Conservation (phyloP, 2,888 invertebrate genomes). For the Odontocolon sp. region DNA sequence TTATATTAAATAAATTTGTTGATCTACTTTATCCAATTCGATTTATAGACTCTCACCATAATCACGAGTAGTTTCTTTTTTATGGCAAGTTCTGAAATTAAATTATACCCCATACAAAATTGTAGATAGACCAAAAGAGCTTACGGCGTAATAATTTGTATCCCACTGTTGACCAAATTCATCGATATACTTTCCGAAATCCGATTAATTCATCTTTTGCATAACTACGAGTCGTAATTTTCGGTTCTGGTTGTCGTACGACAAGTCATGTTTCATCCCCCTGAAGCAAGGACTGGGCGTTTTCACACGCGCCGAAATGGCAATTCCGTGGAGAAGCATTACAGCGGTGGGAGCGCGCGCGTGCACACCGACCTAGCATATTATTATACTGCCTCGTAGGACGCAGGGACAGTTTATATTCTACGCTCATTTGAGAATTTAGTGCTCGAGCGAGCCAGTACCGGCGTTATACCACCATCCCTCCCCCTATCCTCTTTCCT, state of each 20-base stretch:
- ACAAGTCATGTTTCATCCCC: constrained; percentile 32
- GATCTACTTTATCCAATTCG: no score
- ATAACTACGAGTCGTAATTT: constrained; percentile 40
- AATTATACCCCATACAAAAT: no score
- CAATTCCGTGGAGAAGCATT: constrained; percentile 70
- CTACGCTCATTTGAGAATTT: constrained; percentile 77
- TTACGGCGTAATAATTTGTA: no score
- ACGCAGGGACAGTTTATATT: constrained; percentile 75
- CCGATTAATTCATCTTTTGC: constrained; percentile 30
- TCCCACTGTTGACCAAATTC: no score
- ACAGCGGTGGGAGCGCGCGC: constrained; percentile 68
- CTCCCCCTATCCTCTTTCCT: constrained; percentile 16
- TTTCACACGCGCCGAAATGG: constrained; percentile 46
- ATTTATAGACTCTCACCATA: no score
- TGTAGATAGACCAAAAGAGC: no score
- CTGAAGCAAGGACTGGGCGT: constrained; percentile 41
- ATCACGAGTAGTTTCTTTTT: no score
- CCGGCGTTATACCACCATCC: background rate
- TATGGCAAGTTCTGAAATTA: no score
- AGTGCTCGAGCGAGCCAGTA: constrained; percentile 64
- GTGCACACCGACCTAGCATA: constrained; percentile 70
- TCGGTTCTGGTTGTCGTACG: constrained; percentile 2
- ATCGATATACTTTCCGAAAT: constrained; percentile 13
- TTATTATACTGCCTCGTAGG: constrained; percentile 59
- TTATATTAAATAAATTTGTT: no score